Evolutionary conservation across 2,797 vertebrate genomes (phyloP), one percentile per base, ranked within the genome.

Genomic region (Perodicticus potto): DNA sequence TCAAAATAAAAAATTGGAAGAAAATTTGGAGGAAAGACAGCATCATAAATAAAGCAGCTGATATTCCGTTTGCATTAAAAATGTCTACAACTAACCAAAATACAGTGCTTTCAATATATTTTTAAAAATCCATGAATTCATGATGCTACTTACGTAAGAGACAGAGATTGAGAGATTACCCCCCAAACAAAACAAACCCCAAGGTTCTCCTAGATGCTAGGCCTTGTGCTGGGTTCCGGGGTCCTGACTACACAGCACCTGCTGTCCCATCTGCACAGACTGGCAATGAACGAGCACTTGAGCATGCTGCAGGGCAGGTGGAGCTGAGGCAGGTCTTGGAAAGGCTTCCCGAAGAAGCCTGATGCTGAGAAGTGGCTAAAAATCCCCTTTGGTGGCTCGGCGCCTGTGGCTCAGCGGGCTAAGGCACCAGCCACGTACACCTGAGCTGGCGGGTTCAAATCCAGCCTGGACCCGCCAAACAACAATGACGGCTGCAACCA

Each of bases 1-100:
- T 93, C 29, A 57, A 93, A 84, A 34, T 86, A 63, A 95, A 87
- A 95, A 78, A 5, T 3, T 63, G 32, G n/a, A 43, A 76, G n/a
- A 76, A 77, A 91, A 92, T 32, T 37, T 69, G 37, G 37, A 65
- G 45, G 37, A 37, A 93, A 92, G 25, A 34, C 76, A 55, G 77
- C 85, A 86, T 78, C 34, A 23, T 49, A 70, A 92, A 27, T 12
- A 86, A n/a, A 86, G 70, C 63, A 88, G 16, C 63, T n/a, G 57
- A 88, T 87, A 63, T 1, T 55, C 3, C 55, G 9, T 65, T 91
- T 73, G 20, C 34, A 29, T 63, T 61, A 78, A 95, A 95, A 40
- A 59, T 23, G 9, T 72, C 69, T 55, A 32, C n/a, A 57, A 72
- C 7, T 32, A 69, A 80, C 0, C 34, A 9, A 72, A 82, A 72